These are phyloP conservation scores for Portevinia maculata DNA, from an alignment of 2,888 invertebrate genomes.

Conservation along the genomic window DNA sequence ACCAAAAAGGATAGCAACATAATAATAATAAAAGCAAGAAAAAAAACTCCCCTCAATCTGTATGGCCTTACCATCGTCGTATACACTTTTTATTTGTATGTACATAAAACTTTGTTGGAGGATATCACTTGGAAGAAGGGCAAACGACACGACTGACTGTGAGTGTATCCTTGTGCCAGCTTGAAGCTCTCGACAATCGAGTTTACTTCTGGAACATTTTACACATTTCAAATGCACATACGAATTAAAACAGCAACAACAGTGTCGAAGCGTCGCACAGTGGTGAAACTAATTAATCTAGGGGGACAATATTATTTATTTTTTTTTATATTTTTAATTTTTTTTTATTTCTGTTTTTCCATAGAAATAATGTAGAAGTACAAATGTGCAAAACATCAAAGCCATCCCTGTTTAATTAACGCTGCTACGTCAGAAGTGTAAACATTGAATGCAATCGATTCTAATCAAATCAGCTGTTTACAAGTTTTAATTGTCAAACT, in stretches of 20 bases:
- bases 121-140: constrained; percentile 51
- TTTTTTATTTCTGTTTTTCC: too few relatives aligned
- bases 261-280: not conserved
- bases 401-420: too few relatives aligned
- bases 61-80: constrained; percentile 54
- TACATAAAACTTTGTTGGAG: constrained; percentile 44
- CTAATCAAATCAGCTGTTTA: too few relatives aligned
- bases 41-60: constrained; percentile 44
- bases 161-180: constrained; percentile 64
- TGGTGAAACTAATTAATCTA: too few relatives aligned
- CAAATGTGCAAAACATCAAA: too few relatives aligned
- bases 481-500: too few relatives aligned
- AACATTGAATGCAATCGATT: too few relatives aligned
- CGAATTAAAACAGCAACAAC: constrained; percentile 34
- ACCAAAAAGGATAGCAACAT: too few relatives aligned
- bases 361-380: too few relatives aligned
- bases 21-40: constrained; percentile 12
- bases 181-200: constrained; percentile 68
- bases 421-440: too few relatives aligned
- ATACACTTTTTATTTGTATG: constrained; percentile 46
- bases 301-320: too few relatives aligned
- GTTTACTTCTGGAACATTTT: constrained; percentile 65
- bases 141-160: not conserved
- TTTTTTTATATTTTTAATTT: too few relatives aligned
- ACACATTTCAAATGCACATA: constrained; percentile 35